Conservation (phyloP, 2,113 vertebrate genomes). For the Bombycilla garrulus region DNA sequence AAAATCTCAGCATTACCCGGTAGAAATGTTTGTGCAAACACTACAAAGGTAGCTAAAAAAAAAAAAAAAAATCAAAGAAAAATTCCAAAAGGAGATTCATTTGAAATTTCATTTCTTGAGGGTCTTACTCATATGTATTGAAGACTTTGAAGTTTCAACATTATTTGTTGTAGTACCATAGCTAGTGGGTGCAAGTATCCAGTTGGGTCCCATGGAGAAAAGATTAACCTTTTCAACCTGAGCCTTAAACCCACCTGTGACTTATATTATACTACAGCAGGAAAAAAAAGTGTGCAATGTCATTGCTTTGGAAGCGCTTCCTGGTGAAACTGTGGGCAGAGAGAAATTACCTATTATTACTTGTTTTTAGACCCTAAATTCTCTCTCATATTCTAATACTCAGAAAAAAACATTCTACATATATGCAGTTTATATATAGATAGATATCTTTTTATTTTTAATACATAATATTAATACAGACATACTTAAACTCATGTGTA, state of each 20-base stretch:
- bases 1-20: not conserved
- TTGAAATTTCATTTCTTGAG: conserved; percentile 9
- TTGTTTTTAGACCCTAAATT: not conserved
- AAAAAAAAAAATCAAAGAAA: not conserved
- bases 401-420: not conserved
- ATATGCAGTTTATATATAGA: no score
- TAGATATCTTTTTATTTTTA: not conserved
- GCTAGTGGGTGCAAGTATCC: not conserved
- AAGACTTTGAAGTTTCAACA: not conserved
- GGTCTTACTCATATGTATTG: not conserved
- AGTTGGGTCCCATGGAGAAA: not conserved
- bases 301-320: not conserved
- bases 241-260: not conserved
- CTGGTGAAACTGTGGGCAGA: not conserved
- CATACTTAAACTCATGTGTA: not conserved
- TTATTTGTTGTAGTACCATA: not conserved
- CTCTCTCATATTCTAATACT: not conserved
- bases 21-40: not conserved
- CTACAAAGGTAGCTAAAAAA: not conserved
- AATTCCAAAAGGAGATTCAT: not conserved
- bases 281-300: not conserved
- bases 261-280: not conserved
- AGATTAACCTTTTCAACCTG: not conserved
- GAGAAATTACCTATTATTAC: not conserved
- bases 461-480: not conserved